Evolutionary conservation across 2,797 vertebrate genomes (phyloP).

Genomic region (Propithecus deckenii): DNA sequence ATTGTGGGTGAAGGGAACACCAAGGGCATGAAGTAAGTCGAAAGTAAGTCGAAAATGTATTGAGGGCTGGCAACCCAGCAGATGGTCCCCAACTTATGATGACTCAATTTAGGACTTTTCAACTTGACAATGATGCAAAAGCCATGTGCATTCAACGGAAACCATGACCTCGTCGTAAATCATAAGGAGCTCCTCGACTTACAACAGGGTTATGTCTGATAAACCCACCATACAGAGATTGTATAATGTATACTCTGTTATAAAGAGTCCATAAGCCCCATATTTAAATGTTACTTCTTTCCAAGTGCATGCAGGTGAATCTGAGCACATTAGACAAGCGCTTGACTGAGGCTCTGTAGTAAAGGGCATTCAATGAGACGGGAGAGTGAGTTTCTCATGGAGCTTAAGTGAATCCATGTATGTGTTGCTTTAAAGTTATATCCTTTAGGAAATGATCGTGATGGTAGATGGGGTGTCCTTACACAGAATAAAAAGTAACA

Average conservation of each 20-base stretch:
- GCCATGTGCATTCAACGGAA: too few relatives aligned
- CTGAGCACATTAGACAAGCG: neutral
- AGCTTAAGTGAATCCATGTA: neutral
- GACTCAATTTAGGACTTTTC: too few relatives aligned
- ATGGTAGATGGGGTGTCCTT: neutral
- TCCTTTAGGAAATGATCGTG: neutral
- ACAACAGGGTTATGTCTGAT: too few relatives aligned
- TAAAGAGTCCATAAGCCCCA: neutral
- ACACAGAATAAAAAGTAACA: neutral
- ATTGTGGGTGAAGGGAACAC: neutral
- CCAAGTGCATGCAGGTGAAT: neutral
- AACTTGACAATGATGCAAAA: too few relatives aligned
- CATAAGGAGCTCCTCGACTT: neutral
- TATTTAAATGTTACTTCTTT: neutral
- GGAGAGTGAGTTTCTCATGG: neutral
- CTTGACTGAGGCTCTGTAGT: neutral
- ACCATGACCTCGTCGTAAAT: neutral
- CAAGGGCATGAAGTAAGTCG: too few relatives aligned
- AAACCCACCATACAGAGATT: too few relatives aligned
- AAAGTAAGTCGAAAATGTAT: neutral
- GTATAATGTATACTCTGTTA: neutral
- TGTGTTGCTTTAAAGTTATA: neutral
- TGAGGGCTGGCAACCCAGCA: too few relatives aligned
- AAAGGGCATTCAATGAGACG: neutral
- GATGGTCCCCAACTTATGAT: too few relatives aligned